Percentiles rank a stretch among this genome's conserved stretches.
Evolutionary conservation across 2,113 vertebrate species (phyloP).

Genomic region (Xenopus borealis): DNA sequence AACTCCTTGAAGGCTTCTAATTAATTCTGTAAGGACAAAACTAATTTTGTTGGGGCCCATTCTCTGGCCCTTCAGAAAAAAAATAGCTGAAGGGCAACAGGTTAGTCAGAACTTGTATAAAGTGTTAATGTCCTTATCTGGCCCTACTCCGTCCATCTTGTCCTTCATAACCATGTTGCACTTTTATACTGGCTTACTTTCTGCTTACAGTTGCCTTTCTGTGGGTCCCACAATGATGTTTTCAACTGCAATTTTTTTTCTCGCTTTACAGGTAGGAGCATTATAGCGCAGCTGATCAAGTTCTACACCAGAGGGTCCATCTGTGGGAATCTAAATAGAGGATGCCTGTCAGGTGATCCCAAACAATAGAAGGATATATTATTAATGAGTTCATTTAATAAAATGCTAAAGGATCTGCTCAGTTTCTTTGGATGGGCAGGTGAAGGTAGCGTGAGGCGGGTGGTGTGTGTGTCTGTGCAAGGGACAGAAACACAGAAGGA

Average conservation of each 20-base stretch:
- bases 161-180: no score
- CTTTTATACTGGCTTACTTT: no score
- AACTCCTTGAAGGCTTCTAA: no score
- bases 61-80: no score
- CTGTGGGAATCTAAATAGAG: neutral
- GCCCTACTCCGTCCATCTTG: no score
- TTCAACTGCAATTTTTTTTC: neutral
- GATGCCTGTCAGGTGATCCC: constrained; percentile 15
- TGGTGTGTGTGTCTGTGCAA: neutral
- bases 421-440: neutral
- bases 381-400: constrained; percentile 30
- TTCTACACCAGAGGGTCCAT: neutral
- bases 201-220: no score
- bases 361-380: constrained; percentile 32
- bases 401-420: constrained; percentile 23
- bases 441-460: constrained; percentile 5
- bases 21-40: no score
- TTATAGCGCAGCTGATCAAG: neutral
- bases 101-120: no score
- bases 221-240: no score
- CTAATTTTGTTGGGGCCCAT: no score
- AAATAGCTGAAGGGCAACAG: no score
- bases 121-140: no score
- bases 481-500: neutral
- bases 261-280: neutral